Conservation (phyloP, 2,113 vertebrate genomes). For the Tychaedon coryphoeus region DNA sequence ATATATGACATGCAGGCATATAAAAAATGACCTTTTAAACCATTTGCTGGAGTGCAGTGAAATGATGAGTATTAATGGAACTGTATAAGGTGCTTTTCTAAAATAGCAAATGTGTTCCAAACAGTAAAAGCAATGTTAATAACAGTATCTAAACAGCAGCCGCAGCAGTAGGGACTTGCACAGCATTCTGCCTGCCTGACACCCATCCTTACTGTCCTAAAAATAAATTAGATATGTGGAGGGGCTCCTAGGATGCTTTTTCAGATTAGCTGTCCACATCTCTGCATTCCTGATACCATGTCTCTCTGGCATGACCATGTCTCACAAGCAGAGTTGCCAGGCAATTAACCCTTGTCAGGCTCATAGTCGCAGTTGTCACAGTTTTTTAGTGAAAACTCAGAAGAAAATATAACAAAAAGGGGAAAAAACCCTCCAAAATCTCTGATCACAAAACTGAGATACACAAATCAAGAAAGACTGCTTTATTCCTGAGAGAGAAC, state of each 20-base stretch:
- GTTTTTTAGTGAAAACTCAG: neutral
- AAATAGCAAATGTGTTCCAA: neutral
- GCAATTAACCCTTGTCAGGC: neutral
- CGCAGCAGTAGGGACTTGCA: neutral
- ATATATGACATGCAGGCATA: neutral
- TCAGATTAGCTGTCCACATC: neutral
- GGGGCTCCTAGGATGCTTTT: neutral
- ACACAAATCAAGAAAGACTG: neutral
- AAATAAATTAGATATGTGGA: neutral
- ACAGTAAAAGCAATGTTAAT: neutral
- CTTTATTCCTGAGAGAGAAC: neutral
- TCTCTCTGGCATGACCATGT: neutral
- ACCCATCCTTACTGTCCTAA: neutral
- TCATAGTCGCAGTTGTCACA: neutral
- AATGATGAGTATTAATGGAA: neutral
- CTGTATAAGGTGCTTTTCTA: neutral
- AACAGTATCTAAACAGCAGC: neutral
- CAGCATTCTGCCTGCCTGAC: neutral
- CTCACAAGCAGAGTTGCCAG: neutral
- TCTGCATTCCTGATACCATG: neutral
- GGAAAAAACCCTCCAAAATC: accelerated
- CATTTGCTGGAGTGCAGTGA: neutral
- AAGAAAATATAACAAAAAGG: neutral
- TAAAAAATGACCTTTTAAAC: neutral
- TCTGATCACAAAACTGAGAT: neutral